phyloP scores from a whole-genome alignment of 2,113 vertebrate species.

The Xiphorhynchus elegans region DNA sequence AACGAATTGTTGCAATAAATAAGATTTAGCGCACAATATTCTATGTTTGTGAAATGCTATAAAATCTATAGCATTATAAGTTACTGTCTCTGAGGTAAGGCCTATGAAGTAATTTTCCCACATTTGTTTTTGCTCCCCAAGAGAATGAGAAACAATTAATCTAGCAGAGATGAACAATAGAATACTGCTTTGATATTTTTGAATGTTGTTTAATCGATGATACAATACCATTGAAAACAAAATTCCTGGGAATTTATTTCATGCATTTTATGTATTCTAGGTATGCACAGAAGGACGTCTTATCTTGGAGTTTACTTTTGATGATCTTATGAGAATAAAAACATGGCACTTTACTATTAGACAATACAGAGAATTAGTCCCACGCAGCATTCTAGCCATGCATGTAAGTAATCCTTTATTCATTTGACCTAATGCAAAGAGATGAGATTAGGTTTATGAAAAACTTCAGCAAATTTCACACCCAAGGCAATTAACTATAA shows the following conservation, averaged over 20 bases:
- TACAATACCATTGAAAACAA: not conserved
- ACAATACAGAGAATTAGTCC: constrained; percentile 97
- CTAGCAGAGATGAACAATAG: not conserved
- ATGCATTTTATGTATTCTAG: constrained; percentile 75
- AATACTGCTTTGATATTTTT: constrained; percentile 9
- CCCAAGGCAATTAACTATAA: constrained; percentile 44
- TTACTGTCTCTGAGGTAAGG: not conserved
- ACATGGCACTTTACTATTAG: constrained; percentile 99
- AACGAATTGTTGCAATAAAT: constrained; percentile 25
- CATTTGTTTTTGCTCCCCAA: not conserved
- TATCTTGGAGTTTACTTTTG: constrained; percentile 98
- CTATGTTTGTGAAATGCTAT: constrained; percentile 24
- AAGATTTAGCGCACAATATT: constrained; percentile 2
- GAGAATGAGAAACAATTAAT: constrained; percentile 18
- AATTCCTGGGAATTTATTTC: constrained; percentile 47
- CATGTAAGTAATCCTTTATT: constrained; percentile 86
- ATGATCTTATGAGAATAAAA: constrained; percentile 99
- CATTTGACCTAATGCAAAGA: constrained; percentile 29
- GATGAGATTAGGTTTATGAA: constrained; percentile 8
- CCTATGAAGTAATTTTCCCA: constrained; percentile 28
- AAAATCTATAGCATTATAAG: constrained; percentile 31
- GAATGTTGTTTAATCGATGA: constrained; percentile 28
- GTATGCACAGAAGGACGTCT: constrained; percentile 97
- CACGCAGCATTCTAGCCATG: constrained; percentile 98
- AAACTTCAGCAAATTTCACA: constrained; percentile 2